Conservation (phyloP, 2,113 vertebrate genomes). For the Struthio camelus region DNA sequence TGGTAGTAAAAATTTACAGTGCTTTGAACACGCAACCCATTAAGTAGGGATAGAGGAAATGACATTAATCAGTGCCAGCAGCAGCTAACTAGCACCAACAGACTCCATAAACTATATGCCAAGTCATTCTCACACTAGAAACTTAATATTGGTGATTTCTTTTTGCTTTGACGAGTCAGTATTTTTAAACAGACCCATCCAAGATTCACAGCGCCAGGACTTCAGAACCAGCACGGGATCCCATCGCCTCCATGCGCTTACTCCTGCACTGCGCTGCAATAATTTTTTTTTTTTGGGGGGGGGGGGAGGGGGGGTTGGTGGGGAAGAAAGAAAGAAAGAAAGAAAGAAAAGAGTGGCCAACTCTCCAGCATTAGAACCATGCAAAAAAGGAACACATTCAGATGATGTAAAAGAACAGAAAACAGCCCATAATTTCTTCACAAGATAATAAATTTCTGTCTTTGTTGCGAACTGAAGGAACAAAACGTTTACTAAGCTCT, state of each 20-base stretch:
- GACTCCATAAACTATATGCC: accelerated
- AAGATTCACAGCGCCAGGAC: not conserved
- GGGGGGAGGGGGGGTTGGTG: not conserved
- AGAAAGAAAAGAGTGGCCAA: not conserved
- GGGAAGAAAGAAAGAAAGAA: not conserved
- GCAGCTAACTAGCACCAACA: not conserved
- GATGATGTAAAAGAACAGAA: not conserved
- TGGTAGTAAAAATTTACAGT: not conserved
- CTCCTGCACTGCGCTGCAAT: not conserved
- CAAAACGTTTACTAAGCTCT: not conserved
- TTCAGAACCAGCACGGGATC: not conserved
- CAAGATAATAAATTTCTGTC: not conserved
- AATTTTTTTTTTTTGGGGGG: not conserved
- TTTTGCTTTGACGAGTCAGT: not conserved
- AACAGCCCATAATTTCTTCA: not conserved
- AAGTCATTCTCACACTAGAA: not conserved
- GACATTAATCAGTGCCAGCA: not conserved
- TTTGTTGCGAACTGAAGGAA: not conserved
- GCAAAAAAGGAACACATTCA: not conserved
- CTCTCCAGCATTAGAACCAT: not conserved
- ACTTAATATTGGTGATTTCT: not conserved
- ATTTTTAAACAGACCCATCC: not conserved
- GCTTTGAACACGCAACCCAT: not conserved
- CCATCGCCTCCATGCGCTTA: not conserved
- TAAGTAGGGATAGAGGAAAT: not conserved